phyloP scores from a whole-genome alignment of 2,888 invertebrate species.

The Plutella xylostella region DNA sequence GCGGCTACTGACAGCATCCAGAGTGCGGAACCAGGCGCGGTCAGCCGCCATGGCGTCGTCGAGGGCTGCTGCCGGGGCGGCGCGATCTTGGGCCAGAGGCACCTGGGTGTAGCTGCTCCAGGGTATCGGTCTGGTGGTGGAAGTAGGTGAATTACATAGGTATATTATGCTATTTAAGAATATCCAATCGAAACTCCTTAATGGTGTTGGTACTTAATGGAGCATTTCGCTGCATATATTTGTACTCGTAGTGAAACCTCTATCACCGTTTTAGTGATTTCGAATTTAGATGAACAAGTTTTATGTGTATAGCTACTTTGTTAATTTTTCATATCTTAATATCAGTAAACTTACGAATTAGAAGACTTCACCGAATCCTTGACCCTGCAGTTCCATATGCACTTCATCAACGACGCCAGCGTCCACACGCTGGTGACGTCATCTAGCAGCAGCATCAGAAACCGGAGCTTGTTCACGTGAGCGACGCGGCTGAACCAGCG shows the following conservation, averaged over 20 bases:
- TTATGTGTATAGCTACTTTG: too few species aligned
- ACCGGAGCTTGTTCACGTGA: conserved; percentile 44
- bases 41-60: conserved; percentile 44
- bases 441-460: conserved; percentile 35
- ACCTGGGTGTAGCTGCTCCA: conserved; percentile 48
- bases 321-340: too few species aligned
- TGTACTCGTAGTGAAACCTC: too few species aligned
- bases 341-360: too few species aligned
- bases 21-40: conserved; percentile 44
- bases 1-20: conserved; percentile 44
- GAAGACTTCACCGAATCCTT: too few species aligned
- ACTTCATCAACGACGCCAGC: conserved; percentile 47
- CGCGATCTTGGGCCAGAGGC: conserved; percentile 53
- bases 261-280: too few species aligned
- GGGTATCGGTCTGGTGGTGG: conserved; percentile 24
- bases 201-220: too few species aligned
- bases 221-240: too few species aligned
- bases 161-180: too few species aligned
- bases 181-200: too few species aligned
- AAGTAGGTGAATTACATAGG: too few species aligned
- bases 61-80: conserved; percentile 37
- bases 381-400: conserved; percentile 50
- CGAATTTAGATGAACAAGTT: too few species aligned
- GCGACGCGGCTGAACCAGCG: conserved; percentile 48
- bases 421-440: conserved; percentile 43